Evolutionary conservation across 2,888 invertebrate species (phyloP), one percentile per base, ranked within the genome.

Genomic region (Hypomecis punctinalis): DNA sequence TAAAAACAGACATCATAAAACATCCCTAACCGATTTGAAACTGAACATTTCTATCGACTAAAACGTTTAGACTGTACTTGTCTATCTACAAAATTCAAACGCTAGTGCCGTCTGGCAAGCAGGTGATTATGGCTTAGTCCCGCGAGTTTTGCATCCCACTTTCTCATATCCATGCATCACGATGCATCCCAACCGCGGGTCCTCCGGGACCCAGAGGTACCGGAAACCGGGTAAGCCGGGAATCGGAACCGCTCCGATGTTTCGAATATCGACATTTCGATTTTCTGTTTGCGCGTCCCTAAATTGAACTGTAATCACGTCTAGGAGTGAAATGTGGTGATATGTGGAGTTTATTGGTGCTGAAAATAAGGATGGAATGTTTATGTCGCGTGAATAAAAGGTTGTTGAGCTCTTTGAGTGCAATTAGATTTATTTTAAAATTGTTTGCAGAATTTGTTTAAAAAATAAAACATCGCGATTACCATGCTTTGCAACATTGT

Each of bases 131-230:
- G 71, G 77, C 66, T 68, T 70, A 73, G 75, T 84, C 90, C 82
- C 86, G 43, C 49, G 85, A 77, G 88, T 69, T 75, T 67, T 57
- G 61, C 61, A 83, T 81, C 79, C 80, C 73, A 81, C 86, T 87
- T 86, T 82, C 85, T 84, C 82, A 82, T 84, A 83, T 82, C 85
- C 83, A 89, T 90, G 85, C 86, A 88, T 86, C 88, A 85, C 79
- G 77, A 84, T 88, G 88, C 89, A 90, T 85, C 83, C 83, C 78
- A 77, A 80, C 85, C 84, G 75, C 82, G 75, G 60, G 66, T 54
- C 77, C 84, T 81, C 75, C 9, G 80, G 78, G 84, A 78, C 56
- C 43, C 40, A 37, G 33, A 46, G 63, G 33, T 56, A 60, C 55
- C n/a, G 80, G 79, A 84, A 78, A 63, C 55, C 49, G 49, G 39